phyloP scores from a whole-genome alignment of 2,888 invertebrate genomes.

The Tetranychus truncatus region DNA sequence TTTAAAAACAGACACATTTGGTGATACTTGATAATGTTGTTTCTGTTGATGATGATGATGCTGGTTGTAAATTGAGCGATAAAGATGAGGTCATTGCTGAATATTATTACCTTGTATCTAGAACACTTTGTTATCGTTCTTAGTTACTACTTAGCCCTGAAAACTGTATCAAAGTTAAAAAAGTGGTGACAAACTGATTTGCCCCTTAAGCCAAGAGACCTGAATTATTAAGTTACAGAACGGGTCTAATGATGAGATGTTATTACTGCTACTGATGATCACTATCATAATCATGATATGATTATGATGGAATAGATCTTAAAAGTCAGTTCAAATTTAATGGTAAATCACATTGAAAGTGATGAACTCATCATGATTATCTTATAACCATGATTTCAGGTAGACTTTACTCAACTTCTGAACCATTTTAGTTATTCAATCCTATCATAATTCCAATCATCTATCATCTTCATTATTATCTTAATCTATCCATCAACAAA shows the following conservation, averaged over 20 bases:
- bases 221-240: background rate
- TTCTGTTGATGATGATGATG: background rate
- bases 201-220: background rate
- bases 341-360: conserved; percentile 1
- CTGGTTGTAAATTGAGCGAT: background rate
- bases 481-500: background rate
- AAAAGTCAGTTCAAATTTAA: background rate
- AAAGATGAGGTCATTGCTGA: background rate
- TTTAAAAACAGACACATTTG: background rate
- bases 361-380: background rate
- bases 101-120: background rate
- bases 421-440: background rate
- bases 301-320: background rate
- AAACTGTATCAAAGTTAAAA: background rate
- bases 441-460: background rate
- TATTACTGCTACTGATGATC: background rate
- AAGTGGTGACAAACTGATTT: background rate
- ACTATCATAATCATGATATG: background rate
- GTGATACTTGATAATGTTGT: background rate
- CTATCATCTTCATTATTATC: background rate
- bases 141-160: background rate
- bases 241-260: background rate
- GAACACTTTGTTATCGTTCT: background rate
- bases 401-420: background rate
- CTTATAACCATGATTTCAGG: background rate